Conservation (phyloP, 2,888 invertebrate species). For the Calameuta filiformis region DNA sequence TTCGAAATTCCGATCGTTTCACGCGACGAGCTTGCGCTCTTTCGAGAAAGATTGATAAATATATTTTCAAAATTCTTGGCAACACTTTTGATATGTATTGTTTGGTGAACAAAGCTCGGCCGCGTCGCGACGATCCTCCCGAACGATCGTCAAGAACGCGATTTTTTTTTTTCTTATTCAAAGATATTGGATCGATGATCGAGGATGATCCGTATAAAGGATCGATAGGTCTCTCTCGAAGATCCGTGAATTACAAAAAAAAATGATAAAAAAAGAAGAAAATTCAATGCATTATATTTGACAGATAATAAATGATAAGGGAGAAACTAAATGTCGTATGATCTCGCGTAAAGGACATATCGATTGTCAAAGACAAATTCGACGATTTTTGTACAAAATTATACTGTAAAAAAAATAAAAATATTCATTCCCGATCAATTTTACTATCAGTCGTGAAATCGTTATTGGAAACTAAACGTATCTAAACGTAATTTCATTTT, state of each 20-base stretch:
- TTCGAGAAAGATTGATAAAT: background rate
- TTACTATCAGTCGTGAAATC: background rate
- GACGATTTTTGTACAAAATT: background rate
- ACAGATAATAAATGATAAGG: background rate
- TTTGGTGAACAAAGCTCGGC: slow-evolving; percentile 48
- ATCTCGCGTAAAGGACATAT: background rate
- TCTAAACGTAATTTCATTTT: background rate
- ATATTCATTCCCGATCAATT: background rate
- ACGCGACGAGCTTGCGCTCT: background rate
- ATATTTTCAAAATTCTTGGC: slow-evolving; percentile 44
- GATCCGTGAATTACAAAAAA: background rate
- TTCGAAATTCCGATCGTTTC: background rate
- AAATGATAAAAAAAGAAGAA: background rate
- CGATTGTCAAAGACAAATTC: slow-evolving; percentile 19
- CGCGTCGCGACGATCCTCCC: background rate
- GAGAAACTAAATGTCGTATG: background rate
- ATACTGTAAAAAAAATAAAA: background rate
- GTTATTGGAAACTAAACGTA: background rate
- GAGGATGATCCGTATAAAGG: background rate
- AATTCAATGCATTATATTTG: background rate
- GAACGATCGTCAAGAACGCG: background rate
- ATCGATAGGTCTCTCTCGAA: background rate
- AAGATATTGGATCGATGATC: background rate
- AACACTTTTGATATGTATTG: slow-evolving; percentile 57
- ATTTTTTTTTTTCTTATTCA: background rate